These are phyloP conservation scores for Melinopterus prodromus DNA, from an alignment of 2,888 invertebrate species.

Conservation along the genomic window DNA sequence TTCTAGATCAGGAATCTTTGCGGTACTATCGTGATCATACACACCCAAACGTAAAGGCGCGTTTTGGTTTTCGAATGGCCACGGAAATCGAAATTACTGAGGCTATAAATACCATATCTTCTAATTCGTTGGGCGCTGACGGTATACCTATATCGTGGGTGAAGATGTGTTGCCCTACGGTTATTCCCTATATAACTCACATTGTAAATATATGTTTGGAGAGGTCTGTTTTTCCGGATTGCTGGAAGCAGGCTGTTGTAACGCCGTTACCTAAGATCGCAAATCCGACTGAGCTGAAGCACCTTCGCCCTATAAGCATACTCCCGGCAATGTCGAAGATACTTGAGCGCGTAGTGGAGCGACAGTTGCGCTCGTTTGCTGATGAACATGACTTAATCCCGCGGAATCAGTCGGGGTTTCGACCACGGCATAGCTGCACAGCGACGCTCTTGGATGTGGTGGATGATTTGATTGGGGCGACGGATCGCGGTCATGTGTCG, in stretches of 20 bases:
- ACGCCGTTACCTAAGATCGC: constrained; percentile 10
- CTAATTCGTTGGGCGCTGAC: neutral
- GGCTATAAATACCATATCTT: neutral
- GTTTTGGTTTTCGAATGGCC: neutral
- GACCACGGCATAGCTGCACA: neutral
- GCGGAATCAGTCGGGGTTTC: neutral
- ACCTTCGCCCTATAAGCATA: constrained; percentile 19
- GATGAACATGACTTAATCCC: neutral
- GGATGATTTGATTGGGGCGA: neutral
- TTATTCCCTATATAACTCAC: neutral
- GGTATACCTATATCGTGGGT: neutral
- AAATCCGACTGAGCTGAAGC: neutral
- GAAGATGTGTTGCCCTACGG: neutral
- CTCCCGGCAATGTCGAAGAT: constrained; percentile 7
- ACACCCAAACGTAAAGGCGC: neutral
- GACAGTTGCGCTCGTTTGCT: neutral
- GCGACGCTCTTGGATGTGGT: neutral
- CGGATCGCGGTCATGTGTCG: neutral
- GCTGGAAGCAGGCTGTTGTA: constrained; percentile 5
- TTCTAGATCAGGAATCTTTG: neutral
- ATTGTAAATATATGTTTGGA: neutral
- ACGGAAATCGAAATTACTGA: neutral
- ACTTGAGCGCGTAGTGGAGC: neutral
- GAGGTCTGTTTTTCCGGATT: constrained; percentile 8
- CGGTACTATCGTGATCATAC: neutral